Percentiles rank a stretch among this genome's conserved stretches.
Evolutionary conservation across 2,113 vertebrate species (phyloP).

Genomic region (Aix galericulata): DNA sequence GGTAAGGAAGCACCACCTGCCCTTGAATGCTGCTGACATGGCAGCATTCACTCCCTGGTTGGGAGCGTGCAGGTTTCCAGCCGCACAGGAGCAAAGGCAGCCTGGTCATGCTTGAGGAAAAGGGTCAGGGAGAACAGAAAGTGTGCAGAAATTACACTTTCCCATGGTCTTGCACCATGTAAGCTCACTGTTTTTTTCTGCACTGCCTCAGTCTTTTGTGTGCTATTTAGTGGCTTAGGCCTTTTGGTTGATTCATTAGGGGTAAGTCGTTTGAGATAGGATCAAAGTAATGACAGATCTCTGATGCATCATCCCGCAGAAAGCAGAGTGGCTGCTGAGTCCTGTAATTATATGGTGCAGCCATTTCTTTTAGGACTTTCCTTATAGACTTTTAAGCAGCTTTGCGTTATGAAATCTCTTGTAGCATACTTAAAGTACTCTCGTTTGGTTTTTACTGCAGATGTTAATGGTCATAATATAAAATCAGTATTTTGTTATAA

Average conservation of each 20-base stretch:
- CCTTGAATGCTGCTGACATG: accelerated
- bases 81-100: background rate
- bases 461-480: conserved; percentile 1
- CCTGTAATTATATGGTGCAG: background rate
- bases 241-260: background rate
- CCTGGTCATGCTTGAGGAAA: accelerated
- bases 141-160: background rate
- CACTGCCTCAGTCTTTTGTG: background rate
- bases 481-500: background rate
- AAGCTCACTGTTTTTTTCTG: background rate
- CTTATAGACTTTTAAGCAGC: background rate
- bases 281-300: conserved; percentile 1
- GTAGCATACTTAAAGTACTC: background rate
- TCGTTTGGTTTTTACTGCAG: background rate
- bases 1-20: background rate
- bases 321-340: background rate
- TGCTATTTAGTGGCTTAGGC: background rate
- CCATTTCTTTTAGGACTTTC: background rate
- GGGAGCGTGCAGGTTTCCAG: background rate
- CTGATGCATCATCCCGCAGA: background rate
- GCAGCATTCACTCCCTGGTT: background rate
- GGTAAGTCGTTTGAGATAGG: background rate
- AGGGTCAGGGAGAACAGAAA: background rate
- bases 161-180: background rate
- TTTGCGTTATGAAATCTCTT: background rate